Conservation (phyloP, 2,113 vertebrate species). For the Noturus placidus region DNA sequence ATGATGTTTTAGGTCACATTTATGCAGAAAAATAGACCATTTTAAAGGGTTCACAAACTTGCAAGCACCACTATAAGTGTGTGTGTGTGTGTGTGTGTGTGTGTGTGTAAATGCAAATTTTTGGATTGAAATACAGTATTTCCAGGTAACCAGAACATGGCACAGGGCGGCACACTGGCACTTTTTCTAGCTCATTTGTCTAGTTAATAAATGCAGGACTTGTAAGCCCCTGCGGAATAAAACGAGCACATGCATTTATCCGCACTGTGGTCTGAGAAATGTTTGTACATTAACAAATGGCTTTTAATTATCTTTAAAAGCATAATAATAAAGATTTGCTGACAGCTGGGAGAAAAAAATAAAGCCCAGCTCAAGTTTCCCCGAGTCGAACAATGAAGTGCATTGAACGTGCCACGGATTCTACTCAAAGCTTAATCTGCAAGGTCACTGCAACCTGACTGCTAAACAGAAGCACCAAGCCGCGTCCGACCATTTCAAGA, state of each 20-base stretch:
- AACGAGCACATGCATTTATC: not conserved
- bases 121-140: not conserved
- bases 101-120: not conserved
- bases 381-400: slow-evolving; percentile 31
- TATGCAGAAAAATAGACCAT: too few relatives aligned
- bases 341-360: slow-evolving; percentile 16
- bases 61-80: too few relatives aligned
- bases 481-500: not conserved
- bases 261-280: not conserved
- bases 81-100: not conserved
- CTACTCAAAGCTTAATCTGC: slow-evolving; percentile 23
- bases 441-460: slow-evolving; percentile 32
- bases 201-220: not conserved
- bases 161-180: not conserved
- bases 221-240: not conserved
- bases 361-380: not conserved
- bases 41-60: too few relatives aligned
- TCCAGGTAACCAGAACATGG: not conserved
- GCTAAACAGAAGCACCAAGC: not conserved
- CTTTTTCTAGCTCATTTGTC: not conserved
- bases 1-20: too few relatives aligned
- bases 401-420: slow-evolving; percentile 41
- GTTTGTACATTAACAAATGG: not conserved
- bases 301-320: not conserved
- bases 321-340: slow-evolving; percentile 16